phyloP scores from a whole-genome alignment of 2,113 vertebrate species.

The Nerophis ophidion region DNA sequence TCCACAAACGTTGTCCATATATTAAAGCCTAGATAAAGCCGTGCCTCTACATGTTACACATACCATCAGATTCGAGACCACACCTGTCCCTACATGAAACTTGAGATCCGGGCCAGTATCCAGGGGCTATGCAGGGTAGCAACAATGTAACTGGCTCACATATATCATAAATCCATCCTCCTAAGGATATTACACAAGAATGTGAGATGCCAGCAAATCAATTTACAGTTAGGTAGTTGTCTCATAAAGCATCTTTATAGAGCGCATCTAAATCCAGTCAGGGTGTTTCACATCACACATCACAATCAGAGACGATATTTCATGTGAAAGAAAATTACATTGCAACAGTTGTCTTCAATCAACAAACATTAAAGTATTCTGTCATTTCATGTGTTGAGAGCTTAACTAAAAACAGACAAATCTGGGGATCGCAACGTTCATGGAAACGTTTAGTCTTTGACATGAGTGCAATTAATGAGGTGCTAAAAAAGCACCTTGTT shows the following conservation, averaged over 20 bases:
- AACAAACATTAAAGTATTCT: slow-evolving; percentile 32
- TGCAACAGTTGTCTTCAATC: slow-evolving; percentile 22
- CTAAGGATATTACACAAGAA: slow-evolving; percentile 68
- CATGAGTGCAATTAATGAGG: slow-evolving; percentile 47
- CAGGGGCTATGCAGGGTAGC: slow-evolving; percentile 32
- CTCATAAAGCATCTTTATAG: slow-evolving; percentile 57
- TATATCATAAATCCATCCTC: slow-evolving; percentile 66
- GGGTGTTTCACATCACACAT: slow-evolving; percentile 38
- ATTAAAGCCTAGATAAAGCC: slow-evolving; percentile 50
- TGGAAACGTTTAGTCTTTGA: slow-evolving; percentile 41
- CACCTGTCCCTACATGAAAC: slow-evolving; percentile 73
- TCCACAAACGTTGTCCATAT: slow-evolving; percentile 48
- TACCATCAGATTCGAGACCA: slow-evolving; percentile 56
- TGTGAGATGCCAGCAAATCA: slow-evolving; percentile 69
- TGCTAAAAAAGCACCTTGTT: slow-evolving; percentile 34
- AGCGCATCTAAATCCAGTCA: slow-evolving; percentile 61
- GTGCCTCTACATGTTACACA: slow-evolving; percentile 49
- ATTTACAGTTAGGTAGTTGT: slow-evolving; percentile 60
- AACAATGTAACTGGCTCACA: slow-evolving; percentile 63
- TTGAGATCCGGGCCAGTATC: slow-evolving; percentile 46
- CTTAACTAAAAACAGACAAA: slow-evolving; percentile 24
- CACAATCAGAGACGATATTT: slow-evolving; percentile 58
- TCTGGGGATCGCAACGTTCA: slow-evolving; percentile 24
- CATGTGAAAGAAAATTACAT: slow-evolving; percentile 36
- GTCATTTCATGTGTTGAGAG: slow-evolving; percentile 26